phyloP scores from a whole-genome alignment of 1,140 invertebrate species.

The Drosophila pachea region DNA sequence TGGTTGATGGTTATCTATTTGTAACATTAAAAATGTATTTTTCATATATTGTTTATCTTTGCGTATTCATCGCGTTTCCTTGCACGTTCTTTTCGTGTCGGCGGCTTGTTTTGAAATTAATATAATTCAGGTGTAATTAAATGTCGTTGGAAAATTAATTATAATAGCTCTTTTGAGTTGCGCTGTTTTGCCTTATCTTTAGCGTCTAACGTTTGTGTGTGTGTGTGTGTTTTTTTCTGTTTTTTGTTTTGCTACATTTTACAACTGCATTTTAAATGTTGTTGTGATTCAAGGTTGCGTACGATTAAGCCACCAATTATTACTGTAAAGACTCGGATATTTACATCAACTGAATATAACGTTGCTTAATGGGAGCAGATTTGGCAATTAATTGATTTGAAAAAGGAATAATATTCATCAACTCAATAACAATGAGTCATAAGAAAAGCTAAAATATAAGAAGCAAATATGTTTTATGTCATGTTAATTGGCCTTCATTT shows the following conservation, averaged over 20 bases:
- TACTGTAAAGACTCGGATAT: neutral
- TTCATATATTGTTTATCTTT: slow-evolving; percentile 16
- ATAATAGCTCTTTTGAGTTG: slow-evolving; percentile 25
- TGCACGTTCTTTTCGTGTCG: slow-evolving; percentile 33
- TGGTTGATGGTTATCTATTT: neutral
- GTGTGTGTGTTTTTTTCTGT: slow-evolving; percentile 1
- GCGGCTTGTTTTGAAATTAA: slow-evolving; percentile 31
- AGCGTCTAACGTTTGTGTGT: slow-evolving; percentile 17
- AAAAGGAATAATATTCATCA: too few relatives aligned
- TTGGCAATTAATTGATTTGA: too few relatives aligned
- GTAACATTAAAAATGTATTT: slow-evolving; percentile 13
- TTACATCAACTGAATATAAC: slow-evolving; percentile 2
- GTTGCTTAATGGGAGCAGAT: neutral
- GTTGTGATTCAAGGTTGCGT: slow-evolving; percentile 32
- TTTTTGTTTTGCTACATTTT: slow-evolving; percentile 4
- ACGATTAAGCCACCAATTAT: slow-evolving; percentile 23
- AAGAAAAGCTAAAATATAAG: too few relatives aligned
- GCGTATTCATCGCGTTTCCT: slow-evolving; percentile 9
- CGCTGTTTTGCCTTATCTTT: slow-evolving; percentile 26
- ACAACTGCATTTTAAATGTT: slow-evolving; percentile 21
- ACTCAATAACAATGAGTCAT: too few relatives aligned
- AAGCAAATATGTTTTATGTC: too few relatives aligned
- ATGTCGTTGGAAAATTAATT: slow-evolving; percentile 40
- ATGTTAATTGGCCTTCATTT: too few relatives aligned
- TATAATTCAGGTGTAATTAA: slow-evolving; percentile 58